Evolutionary conservation across 2,888 invertebrate species (phyloP).

Genomic region (Apotomis turbidana): DNA sequence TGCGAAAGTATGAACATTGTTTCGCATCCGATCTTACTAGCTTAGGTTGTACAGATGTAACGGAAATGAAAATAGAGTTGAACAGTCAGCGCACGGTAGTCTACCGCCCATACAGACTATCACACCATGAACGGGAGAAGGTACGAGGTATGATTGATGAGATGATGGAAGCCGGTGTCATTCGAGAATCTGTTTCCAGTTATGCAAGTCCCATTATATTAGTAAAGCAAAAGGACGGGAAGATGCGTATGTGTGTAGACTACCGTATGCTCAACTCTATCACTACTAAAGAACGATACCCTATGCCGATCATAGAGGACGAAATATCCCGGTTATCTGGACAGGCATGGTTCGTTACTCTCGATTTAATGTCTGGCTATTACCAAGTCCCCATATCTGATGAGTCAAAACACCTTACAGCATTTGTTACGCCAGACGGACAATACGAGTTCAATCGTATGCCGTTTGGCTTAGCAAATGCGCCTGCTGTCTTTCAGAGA

Average conservation of each 20-base stretch:
- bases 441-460: slow-evolving; percentile 3
- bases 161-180: background rate
- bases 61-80: no score
- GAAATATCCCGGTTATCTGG: slow-evolving; percentile 3
- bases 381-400: slow-evolving; percentile 13
- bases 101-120: background rate
- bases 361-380: slow-evolving; percentile 9
- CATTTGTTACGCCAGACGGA: slow-evolving; percentile 9
- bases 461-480: background rate
- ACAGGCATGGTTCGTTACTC: slow-evolving; percentile 2
- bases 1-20: no score
- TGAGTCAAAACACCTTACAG: slow-evolving; percentile 24
- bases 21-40: no score
- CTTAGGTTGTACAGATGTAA: no score
- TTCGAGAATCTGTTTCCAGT: no score
- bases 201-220: no score
- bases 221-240: no score
- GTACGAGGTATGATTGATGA: background rate
- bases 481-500: slow-evolving; percentile 4
- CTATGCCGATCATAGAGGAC: slow-evolving; percentile 12
- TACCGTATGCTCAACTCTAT: no score
- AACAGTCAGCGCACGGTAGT: no score
- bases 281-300: slow-evolving; percentile 7
- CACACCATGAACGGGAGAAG: background rate
- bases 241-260: no score